Percentiles rank a stretch among this genome's conserved stretches.
Evolutionary conservation across 2,888 invertebrate genomes (phyloP).

Genomic region (Drosophila vallismaia): DNA sequence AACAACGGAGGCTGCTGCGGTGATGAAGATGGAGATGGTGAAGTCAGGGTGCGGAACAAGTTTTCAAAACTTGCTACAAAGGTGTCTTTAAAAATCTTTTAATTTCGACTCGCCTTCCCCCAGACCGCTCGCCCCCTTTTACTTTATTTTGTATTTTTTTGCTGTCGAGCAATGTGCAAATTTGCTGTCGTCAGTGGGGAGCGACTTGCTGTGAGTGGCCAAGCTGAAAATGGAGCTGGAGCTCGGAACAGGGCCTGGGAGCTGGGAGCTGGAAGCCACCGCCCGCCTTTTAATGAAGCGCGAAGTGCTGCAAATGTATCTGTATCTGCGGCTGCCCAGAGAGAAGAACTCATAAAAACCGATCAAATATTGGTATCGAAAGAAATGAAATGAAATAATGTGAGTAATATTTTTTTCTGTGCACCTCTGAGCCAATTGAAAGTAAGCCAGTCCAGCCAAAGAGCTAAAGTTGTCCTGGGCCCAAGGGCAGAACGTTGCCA

Average conservation of each 20-base stretch:
- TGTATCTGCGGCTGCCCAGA: conserved; percentile 30
- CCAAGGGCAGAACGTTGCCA: conserved; percentile 79
- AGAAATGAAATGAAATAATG: neutral
- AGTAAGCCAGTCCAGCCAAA: conserved; percentile 56
- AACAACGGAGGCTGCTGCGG: conserved; percentile 28
- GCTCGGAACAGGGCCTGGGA: conserved; percentile 5
- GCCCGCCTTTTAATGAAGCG: conserved; percentile 84
- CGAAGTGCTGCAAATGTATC: conserved; percentile 82
- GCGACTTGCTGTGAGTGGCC: conserved; percentile 1
- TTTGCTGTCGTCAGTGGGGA: conserved; percentile 75
- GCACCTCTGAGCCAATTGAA: conserved; percentile 49
- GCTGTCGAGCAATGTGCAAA: conserved; percentile 71
- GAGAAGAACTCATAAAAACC: conserved; percentile 13
- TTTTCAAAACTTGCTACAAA: conserved; percentile 78
- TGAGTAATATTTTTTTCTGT: conserved; percentile 3
- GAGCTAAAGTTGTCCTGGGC: conserved; percentile 49
- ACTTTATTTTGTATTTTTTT: conserved; percentile 25
- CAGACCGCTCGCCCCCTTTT: conserved; percentile 15
- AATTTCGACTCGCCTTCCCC: conserved; percentile 72
- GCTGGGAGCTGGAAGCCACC: conserved; percentile 63
- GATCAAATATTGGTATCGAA: neutral
- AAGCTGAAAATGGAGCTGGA: conserved; percentile 28
- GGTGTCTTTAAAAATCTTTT: conserved; percentile 81
- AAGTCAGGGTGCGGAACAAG: conserved; percentile 72
- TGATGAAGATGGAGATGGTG: conserved; percentile 56